A percentile compares a stretch with the other conserved stretches of the same genome.
phyloP scores from a whole-genome alignment of 2,113 vertebrate species.

The Cromileptes altivelis region DNA sequence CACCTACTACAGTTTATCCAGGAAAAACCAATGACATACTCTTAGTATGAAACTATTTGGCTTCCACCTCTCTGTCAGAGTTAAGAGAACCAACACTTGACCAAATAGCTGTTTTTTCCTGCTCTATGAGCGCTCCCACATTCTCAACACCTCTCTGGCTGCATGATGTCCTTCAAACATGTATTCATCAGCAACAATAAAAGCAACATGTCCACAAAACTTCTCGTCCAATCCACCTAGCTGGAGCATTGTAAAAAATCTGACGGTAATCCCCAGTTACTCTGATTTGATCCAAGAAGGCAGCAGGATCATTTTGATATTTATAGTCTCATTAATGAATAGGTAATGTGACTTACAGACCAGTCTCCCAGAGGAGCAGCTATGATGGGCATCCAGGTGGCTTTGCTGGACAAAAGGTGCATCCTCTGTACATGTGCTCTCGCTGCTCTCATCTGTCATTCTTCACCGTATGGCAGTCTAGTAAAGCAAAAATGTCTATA shows the following conservation, averaged over 20 bases:
- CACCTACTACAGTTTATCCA: background rate
- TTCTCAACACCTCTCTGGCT: background rate
- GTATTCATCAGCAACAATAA: background rate
- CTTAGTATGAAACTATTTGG: conserved; percentile 8
- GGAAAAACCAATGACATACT: conserved; percentile 6
- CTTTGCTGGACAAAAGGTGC: conserved; percentile 12
- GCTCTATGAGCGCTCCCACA: background rate
- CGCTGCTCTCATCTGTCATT: background rate
- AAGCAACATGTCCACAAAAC: conserved; percentile 10
- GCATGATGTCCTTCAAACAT: background rate
- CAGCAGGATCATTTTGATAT: conserved; percentile 20
- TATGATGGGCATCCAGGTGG: background rate
- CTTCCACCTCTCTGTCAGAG: conserved; percentile 7
- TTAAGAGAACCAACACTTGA: background rate
- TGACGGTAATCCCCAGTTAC: background rate
- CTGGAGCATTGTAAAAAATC: background rate
- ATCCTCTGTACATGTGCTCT: background rate
- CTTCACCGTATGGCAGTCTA: conserved; percentile 40
- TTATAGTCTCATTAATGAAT: background rate
- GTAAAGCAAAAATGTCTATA: conserved; percentile 31
- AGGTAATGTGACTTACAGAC: background rate
- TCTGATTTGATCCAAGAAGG: conserved; percentile 25
- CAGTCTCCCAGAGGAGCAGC: background rate
- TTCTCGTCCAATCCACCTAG: background rate
- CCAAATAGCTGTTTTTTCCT: background rate